Conservation (phyloP, 2,888 invertebrate species). For the Drosophila anomalata region DNA sequence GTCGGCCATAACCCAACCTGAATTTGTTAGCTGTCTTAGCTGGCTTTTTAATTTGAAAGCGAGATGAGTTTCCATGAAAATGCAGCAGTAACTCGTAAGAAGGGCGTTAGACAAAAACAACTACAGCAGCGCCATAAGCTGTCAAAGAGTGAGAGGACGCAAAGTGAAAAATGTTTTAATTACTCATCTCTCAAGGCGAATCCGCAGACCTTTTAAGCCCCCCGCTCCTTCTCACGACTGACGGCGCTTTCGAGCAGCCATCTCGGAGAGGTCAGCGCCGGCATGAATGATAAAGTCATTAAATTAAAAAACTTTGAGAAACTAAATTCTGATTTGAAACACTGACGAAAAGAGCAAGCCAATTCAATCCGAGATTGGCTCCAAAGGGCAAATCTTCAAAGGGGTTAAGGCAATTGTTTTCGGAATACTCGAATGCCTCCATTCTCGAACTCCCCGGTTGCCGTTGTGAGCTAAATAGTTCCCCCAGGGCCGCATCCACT, state of each 20-base stretch:
- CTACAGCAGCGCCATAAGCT: conserved; percentile 45
- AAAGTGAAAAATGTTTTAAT: conserved; percentile 81
- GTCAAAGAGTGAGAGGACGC: conserved; percentile 40
- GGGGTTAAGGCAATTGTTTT: conserved; percentile 49
- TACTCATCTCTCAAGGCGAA: conserved; percentile 77
- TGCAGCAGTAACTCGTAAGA: conserved; percentile 47
- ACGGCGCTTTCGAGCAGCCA: neutral
- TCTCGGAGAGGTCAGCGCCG: neutral
- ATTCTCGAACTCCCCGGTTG: conserved; percentile 32
- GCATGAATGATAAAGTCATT: conserved; percentile 3
- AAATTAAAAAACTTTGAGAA: conserved; percentile 1
- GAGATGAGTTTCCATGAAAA: conserved; percentile 33
- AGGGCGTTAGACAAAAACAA: conserved; percentile 53
- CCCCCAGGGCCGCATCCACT: conserved; percentile 79
- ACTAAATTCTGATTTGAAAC: neutral
- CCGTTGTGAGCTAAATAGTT: conserved; percentile 79
- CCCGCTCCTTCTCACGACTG: conserved; percentile 11
- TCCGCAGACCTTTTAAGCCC: neutral
- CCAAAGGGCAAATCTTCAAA: neutral
- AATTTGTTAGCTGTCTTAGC: conserved; percentile 15
- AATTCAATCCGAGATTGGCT: conserved; percentile 1
- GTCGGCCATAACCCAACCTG: conserved; percentile 19
- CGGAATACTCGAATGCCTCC: conserved; percentile 62
- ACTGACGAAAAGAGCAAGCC: neutral
- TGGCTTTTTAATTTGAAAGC: conserved; percentile 55